phyloP scores from a whole-genome alignment of 2,888 invertebrate genomes.

The Ischnus inquisitorius region DNA sequence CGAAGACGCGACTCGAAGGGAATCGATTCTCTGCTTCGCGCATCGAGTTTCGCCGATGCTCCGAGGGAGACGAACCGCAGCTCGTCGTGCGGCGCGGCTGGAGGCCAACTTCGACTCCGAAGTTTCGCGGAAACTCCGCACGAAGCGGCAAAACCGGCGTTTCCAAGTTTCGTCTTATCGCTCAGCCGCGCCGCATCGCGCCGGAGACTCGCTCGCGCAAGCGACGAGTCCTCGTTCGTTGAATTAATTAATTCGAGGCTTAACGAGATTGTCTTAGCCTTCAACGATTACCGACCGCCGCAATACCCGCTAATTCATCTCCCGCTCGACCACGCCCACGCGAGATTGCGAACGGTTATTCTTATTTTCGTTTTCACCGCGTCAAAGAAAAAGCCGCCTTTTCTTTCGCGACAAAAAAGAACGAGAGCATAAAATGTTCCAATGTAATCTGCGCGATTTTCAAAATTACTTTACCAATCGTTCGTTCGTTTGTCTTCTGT shows the following conservation, averaged over 20 bases:
- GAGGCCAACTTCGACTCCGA: slow-evolving; percentile 24
- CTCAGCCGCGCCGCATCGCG: slow-evolving; percentile 33
- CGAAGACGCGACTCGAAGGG: background rate
- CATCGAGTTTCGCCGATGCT: background rate
- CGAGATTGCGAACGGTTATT: background rate
- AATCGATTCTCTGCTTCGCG: background rate
- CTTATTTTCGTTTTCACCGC: too few relatives aligned
- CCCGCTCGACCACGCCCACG: background rate
- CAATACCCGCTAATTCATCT: slow-evolving; percentile 14
- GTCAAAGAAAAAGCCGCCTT: too few relatives aligned
- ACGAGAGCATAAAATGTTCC: too few relatives aligned
- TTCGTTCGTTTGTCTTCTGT: slow-evolving; percentile 69
- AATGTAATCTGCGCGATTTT: too few relatives aligned
- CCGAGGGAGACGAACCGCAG: background rate
- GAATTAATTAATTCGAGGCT: slow-evolving; percentile 71
- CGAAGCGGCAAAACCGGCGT: slow-evolving; percentile 22
- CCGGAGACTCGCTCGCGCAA: slow-evolving; percentile 38
- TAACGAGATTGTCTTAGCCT: slow-evolving; percentile 57
- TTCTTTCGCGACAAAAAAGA: too few relatives aligned
- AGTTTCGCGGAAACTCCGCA: slow-evolving; percentile 51
- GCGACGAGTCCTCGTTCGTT: slow-evolving; percentile 66
- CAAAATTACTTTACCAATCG: too few relatives aligned
- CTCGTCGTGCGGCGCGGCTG: background rate
- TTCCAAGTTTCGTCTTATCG: slow-evolving; percentile 57
- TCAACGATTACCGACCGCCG: slow-evolving; percentile 9